phyloP scores from a whole-genome alignment of 2,113 vertebrate genomes.

The Lamprologus speciosus region DNA sequence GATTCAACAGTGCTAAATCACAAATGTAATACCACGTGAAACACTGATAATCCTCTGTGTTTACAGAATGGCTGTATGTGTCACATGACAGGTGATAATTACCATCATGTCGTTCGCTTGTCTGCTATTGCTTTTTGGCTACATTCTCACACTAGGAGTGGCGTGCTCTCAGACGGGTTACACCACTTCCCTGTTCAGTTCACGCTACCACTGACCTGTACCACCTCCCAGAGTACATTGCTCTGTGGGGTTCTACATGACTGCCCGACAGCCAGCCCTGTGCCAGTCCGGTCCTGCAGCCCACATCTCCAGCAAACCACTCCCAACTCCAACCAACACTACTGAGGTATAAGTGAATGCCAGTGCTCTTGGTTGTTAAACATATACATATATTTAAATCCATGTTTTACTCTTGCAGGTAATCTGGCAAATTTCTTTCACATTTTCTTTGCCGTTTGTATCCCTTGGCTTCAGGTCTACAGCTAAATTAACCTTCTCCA shows the following conservation, averaged over 20 bases:
- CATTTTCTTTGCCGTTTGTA: background rate
- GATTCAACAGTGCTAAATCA: background rate
- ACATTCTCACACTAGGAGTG: slow-evolving; percentile 16
- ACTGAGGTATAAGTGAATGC: background rate
- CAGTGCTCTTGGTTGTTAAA: background rate
- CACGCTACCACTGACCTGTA: background rate
- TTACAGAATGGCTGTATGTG: background rate
- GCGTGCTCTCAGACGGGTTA: background rate
- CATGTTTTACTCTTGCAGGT: background rate
- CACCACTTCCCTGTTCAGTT: slow-evolving; percentile 1
- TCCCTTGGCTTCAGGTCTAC: background rate
- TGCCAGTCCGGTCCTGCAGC: background rate
- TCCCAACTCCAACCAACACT: background rate
- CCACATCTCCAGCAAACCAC: background rate
- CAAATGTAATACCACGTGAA: background rate
- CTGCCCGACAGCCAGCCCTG: background rate
- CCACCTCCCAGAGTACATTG: slow-evolving; percentile 14
- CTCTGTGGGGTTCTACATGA: slow-evolving; percentile 25
- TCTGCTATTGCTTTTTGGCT: background rate
- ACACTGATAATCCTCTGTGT: background rate
- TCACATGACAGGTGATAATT: background rate
- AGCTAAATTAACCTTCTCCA: background rate
- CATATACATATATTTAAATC: background rate
- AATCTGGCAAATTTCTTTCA: background rate
- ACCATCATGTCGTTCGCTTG: background rate